A percentile compares a stretch with the other conserved stretches of the same genome.
phyloP scores from a whole-genome alignment of 2,113 vertebrate species.

The Megalops atlanticus region DNA sequence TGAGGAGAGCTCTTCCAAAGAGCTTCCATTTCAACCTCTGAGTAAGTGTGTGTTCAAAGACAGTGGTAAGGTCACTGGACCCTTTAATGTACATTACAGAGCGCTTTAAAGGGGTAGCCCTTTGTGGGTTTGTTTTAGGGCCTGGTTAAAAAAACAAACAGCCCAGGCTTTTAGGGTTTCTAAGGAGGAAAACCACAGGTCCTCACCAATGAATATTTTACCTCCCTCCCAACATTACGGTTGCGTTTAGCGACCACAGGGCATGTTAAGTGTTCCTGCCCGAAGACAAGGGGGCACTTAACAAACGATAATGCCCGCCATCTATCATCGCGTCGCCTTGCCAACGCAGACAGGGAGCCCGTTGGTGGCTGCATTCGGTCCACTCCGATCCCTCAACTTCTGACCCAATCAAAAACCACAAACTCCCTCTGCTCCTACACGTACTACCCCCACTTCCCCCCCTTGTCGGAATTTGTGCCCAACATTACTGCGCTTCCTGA shows the following conservation, averaged over 20 bases:
- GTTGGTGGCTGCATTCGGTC: slow-evolving; percentile 60
- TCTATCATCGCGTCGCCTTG: slow-evolving; percentile 62
- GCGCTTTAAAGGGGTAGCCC: slow-evolving; percentile 55
- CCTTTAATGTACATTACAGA: slow-evolving; percentile 56
- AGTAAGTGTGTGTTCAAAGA: neutral
- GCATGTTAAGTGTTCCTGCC: slow-evolving; percentile 79
- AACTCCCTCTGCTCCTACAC: slow-evolving; percentile 38
- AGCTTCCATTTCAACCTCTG: neutral
- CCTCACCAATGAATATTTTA: slow-evolving; percentile 76
- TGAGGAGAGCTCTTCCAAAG: neutral
- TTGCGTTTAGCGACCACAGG: slow-evolving; percentile 76
- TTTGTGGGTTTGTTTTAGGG: slow-evolving; percentile 61
- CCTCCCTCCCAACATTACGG: slow-evolving; percentile 72
- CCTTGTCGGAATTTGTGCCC: neutral
- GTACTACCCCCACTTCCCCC: neutral
- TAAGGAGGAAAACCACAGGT: slow-evolving; percentile 77
- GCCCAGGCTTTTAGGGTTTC: slow-evolving; percentile 69
- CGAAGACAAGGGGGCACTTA: slow-evolving; percentile 77
- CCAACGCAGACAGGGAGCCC: slow-evolving; percentile 65
- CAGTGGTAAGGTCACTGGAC: slow-evolving; percentile 42
- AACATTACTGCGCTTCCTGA: slow-evolving; percentile 14
- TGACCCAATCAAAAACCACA: slow-evolving; percentile 71
- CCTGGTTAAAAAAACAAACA: slow-evolving; percentile 76
- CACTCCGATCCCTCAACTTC: slow-evolving; percentile 58
- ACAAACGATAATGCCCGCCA: slow-evolving; percentile 78